These are phyloP conservation scores for Puma concolor DNA, from an alignment of 2,113 vertebrate species.

Conservation along the genomic window DNA sequence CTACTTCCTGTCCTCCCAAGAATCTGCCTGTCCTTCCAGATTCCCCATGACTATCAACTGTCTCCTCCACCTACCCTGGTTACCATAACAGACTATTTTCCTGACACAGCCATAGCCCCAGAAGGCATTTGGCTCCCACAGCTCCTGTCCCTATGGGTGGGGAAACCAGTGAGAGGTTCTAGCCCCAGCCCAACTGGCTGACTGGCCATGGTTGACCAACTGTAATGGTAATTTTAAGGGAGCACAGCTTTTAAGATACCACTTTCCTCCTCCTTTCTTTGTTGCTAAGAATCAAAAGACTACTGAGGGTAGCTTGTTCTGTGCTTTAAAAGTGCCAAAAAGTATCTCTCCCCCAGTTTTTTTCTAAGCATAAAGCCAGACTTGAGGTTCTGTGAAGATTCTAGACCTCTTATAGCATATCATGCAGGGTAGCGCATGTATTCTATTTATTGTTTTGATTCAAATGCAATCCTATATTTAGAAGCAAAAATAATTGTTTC, in stretches of 20 bases:
- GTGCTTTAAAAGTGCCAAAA: neutral
- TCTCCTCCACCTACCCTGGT: neutral
- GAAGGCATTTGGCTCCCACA: neutral
- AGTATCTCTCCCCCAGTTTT: neutral
- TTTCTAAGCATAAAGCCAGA: conserved; percentile 18
- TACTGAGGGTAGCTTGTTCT: neutral
- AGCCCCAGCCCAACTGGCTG: neutral
- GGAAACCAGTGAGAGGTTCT: neutral
- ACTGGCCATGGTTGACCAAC: neutral
- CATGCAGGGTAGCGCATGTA: neutral
- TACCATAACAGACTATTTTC: neutral
- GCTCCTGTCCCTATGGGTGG: neutral
- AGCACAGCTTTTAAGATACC: neutral
- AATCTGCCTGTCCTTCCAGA: neutral
- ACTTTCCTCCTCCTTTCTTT: neutral
- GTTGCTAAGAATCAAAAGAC: neutral
- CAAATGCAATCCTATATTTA: conserved; percentile 13
- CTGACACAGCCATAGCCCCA: neutral
- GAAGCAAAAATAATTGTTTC: conserved; percentile 35
- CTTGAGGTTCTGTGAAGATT: conserved; percentile 20
- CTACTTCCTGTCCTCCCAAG: neutral
- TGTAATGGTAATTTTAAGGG: neutral
- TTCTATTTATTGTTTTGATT: conserved; percentile 24
- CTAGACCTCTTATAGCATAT: neutral
- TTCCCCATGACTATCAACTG: neutral